These are phyloP conservation scores for Hippopotamus amphibius DNA, from an alignment of 2,113 vertebrate genomes.

Conservation along the genomic window DNA sequence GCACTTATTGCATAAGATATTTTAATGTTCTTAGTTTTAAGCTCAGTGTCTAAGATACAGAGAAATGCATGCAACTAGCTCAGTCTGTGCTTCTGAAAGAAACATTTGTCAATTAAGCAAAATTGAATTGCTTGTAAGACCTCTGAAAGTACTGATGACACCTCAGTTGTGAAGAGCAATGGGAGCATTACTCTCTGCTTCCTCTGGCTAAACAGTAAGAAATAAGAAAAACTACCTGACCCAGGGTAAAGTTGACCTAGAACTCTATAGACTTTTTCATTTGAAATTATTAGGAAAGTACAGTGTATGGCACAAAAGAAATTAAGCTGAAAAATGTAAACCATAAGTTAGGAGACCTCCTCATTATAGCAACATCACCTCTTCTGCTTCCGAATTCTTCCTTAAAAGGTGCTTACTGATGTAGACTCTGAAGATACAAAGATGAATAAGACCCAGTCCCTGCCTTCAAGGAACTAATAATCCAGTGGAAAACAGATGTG, in stretches of 20 bases:
- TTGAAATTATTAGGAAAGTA: constrained; percentile 67
- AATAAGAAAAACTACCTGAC: constrained; percentile 57
- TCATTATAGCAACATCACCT: constrained; percentile 26
- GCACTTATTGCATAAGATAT: not conserved
- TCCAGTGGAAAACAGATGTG: constrained; percentile 60
- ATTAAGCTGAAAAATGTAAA: constrained; percentile 71
- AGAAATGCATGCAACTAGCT: not conserved
- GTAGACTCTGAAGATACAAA: constrained; percentile 36
- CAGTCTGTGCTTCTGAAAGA: constrained; percentile 47
- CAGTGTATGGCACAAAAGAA: constrained; percentile 30
- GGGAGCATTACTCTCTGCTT: not conserved
- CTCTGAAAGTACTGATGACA: constrained; percentile 54
- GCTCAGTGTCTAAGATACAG: not conserved
- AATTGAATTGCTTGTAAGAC: constrained; percentile 63
- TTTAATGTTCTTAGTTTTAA: constrained; percentile 50
- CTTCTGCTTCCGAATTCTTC: constrained; percentile 61
- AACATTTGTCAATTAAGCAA: constrained; percentile 69
- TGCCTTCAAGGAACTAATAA: constrained; percentile 77
- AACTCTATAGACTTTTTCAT: constrained; percentile 55
- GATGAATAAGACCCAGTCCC: constrained; percentile 47
- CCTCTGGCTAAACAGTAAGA: constrained; percentile 36
- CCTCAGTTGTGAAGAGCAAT: constrained; percentile 55
- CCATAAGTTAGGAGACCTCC: constrained; percentile 43
- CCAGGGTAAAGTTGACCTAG: constrained; percentile 53
- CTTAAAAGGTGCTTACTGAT: constrained; percentile 64